Evolutionary conservation across 2,888 invertebrate species (phyloP).

Genomic region (Conus canariensis): DNA sequence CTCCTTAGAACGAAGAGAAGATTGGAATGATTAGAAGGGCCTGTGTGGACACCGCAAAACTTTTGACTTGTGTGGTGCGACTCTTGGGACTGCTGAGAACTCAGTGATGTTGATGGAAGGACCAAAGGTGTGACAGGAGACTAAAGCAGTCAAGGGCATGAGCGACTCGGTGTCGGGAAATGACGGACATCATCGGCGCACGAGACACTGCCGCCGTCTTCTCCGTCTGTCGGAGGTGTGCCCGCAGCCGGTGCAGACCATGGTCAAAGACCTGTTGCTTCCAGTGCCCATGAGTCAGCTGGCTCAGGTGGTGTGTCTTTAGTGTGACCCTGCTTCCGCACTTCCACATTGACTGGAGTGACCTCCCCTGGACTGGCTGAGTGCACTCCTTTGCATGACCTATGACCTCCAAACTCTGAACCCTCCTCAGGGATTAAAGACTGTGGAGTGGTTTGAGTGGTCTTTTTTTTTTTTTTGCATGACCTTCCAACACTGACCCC

Average conservation of each 20-base stretch:
- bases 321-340: not conserved
- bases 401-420: not conserved
- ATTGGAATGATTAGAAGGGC: no score
- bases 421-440: not conserved
- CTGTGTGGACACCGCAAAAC: no score
- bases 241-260: not conserved
- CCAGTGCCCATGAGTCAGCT: not conserved
- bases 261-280: not conserved
- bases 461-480: not conserved
- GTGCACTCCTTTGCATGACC: not conserved
- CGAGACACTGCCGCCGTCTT: not conserved
- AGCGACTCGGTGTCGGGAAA: not conserved
- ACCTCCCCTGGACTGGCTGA: not conserved
- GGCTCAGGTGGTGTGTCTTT: not conserved
- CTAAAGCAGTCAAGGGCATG: not conserved
- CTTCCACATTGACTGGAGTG: not conserved
- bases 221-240: constrained; percentile 20
- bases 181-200: not conserved
- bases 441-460: not conserved
- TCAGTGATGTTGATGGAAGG: not conserved
- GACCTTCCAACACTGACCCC: no score
- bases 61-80: no score
- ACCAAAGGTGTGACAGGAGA: not conserved
- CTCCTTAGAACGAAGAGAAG: not conserved
- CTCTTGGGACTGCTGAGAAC: no score